Evolutionary conservation across 2,888 invertebrate genomes (phyloP), one percentile per base, ranked within the genome.

Genomic region (Odontocolon sp.): DNA sequence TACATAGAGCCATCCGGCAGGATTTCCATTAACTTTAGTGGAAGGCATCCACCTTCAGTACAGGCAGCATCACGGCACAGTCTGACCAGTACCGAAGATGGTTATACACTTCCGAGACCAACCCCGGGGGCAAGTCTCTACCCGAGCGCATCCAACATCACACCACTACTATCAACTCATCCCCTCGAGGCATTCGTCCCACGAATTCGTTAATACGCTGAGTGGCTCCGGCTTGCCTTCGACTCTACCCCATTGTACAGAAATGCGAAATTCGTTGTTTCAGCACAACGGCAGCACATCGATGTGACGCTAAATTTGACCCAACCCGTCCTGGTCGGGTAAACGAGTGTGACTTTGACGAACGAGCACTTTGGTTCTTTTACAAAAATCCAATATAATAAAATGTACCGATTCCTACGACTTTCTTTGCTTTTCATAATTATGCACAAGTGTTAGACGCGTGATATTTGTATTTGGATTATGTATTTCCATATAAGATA

Each of bases 1-100:
- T 80, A 78, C 64, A 81, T 79, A 80, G 76, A 78, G 80, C 73
- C 64, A 78, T 76, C 71, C 71, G 26, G 50, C 61, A 69, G 66
- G 71, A 64, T 77, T 81, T 80, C 79, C 77, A 81, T 81, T 81
- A 80, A 78, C 79, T 70, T 75, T 77, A 71, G 69, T 71, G 67
- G 45, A 69, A 56, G 42, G 63, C 67, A 76, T 57, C 45, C 63
- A 47, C 38, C 36, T 21, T 18, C 9, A 11, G 28, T 14, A 5
- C 45, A 16, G 26, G 70, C 26, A 11, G 14, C 33, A 50, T 50
- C 59, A 50, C 23, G 56, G 36, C 21, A 59, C 57, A 28, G 26
- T 57, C 36, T 71, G 50, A 45, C 45, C 67, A 40, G 40, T 56
- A 28, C 59, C 67, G 42, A 69, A 72, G 77, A 71, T 75, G 59